These are phyloP conservation scores for Tragopan temminckii DNA, from an alignment of 2,797 vertebrate species.

Conservation along the genomic window DNA sequence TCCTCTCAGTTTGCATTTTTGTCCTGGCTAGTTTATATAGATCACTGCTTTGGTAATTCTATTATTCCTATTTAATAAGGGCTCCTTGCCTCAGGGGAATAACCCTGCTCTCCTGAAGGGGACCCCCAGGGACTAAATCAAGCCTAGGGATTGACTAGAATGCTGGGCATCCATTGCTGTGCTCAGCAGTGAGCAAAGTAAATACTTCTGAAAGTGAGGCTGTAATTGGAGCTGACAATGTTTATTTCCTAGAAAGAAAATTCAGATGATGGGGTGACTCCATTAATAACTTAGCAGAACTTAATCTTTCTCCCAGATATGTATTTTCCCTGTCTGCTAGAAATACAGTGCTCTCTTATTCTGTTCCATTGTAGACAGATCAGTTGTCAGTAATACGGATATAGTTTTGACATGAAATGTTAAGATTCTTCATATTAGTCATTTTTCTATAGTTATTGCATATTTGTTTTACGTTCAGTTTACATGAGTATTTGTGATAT, in stretches of 20 bases:
- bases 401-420: background rate
- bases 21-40: background rate
- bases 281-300: background rate
- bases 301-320: background rate
- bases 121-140: background rate
- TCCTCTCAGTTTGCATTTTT: background rate
- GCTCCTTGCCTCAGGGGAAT: background rate
- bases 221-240: background rate
- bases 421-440: background rate
- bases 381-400: background rate
- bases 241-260: conserved; percentile 6
- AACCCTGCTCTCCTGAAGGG: background rate
- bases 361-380: background rate
- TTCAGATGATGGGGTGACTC: background rate
- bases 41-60: background rate
- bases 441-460: background rate
- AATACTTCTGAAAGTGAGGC: background rate
- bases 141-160: background rate
- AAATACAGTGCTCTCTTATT: background rate
- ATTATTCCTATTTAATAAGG: background rate
- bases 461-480: background rate
- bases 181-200: background rate
- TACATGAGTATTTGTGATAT: background rate
- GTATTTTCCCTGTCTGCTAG: background rate
- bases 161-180: background rate